Evolutionary conservation across 2,888 invertebrate species (phyloP).

Genomic region (Nymphalis polychloros): DNA sequence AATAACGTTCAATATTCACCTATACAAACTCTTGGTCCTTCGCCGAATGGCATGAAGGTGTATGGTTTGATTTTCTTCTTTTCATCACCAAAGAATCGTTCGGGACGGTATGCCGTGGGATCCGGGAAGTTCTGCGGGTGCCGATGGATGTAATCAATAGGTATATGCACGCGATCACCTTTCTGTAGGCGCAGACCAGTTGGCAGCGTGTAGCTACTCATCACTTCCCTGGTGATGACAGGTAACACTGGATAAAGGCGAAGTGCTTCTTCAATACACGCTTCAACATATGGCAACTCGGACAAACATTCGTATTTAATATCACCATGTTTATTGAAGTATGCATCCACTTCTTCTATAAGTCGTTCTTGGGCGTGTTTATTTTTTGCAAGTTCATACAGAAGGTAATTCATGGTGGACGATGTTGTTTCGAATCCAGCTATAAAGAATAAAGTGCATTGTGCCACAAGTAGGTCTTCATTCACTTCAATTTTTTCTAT

Average conservation of each 20-base stretch:
- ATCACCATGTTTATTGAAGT: slow-evolving; percentile 44
- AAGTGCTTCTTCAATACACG: slow-evolving; percentile 56
- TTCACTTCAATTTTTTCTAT: slow-evolving; percentile 52
- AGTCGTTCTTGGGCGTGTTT: slow-evolving; percentile 45
- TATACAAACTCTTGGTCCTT: slow-evolving; percentile 64
- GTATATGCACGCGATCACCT: slow-evolving; percentile 60
- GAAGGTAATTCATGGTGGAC: slow-evolving; percentile 47
- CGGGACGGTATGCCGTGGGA: slow-evolving; percentile 58
- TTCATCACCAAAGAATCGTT: slow-evolving; percentile 56
- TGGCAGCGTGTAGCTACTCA: slow-evolving; percentile 58
- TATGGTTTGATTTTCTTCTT: slow-evolving; percentile 54
- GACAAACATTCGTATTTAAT: slow-evolving; percentile 54
- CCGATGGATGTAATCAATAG: slow-evolving; percentile 57
- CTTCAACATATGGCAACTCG: slow-evolving; percentile 55
- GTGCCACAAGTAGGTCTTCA: slow-evolving; percentile 72
- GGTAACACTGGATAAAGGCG: slow-evolving; percentile 61
- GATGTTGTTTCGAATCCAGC: slow-evolving; percentile 64
- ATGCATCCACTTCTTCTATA: slow-evolving; percentile 53
- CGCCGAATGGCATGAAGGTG: slow-evolving; percentile 67
- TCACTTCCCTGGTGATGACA: slow-evolving; percentile 56
- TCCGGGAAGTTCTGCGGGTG: slow-evolving; percentile 59
- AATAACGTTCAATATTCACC: slow-evolving; percentile 50
- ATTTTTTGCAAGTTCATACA: slow-evolving; percentile 57
- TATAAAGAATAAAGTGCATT: slow-evolving; percentile 74
- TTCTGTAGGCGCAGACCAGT: slow-evolving; percentile 55